phyloP scores from a whole-genome alignment of 1,140 invertebrate genomes.

The Ceratoteleas bidentatus region DNA sequence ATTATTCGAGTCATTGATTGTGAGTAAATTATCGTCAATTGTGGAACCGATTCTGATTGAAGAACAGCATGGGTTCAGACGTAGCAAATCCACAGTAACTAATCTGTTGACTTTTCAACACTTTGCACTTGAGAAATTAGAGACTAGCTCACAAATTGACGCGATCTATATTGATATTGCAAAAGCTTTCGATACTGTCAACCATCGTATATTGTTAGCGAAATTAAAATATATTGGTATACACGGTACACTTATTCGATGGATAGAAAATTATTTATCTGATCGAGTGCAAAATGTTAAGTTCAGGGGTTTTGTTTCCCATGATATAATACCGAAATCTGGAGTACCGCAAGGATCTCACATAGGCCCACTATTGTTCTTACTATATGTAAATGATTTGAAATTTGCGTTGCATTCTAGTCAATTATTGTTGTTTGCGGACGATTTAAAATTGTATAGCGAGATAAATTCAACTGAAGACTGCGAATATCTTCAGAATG shows the following conservation, averaged over 20 bases:
- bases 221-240: neutral
- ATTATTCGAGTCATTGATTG: too few relatives aligned
- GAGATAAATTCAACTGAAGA: neutral
- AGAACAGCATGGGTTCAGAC: neutral
- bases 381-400: neutral
- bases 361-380: neutral
- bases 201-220: neutral
- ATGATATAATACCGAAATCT: neutral
- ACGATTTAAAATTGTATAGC: neutral
- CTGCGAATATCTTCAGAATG: neutral
- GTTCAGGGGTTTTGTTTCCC: neutral
- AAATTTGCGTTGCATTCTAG: neutral
- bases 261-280: neutral
- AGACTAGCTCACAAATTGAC: neutral
- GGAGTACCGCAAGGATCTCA: neutral
- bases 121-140: neutral
- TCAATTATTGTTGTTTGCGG: neutral
- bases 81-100: neutral
- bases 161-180: neutral
- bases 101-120: neutral
- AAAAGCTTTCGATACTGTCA: neutral
- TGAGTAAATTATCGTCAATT: too few relatives aligned
- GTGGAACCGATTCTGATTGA: neutral
- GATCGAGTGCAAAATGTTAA: neutral
- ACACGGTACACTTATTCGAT: neutral